A percentile compares a stretch with the other conserved stretches of the same genome.
Evolutionary conservation across 2,113 vertebrate species (phyloP).

Genomic region (Onychorhynchus coronatus): DNA sequence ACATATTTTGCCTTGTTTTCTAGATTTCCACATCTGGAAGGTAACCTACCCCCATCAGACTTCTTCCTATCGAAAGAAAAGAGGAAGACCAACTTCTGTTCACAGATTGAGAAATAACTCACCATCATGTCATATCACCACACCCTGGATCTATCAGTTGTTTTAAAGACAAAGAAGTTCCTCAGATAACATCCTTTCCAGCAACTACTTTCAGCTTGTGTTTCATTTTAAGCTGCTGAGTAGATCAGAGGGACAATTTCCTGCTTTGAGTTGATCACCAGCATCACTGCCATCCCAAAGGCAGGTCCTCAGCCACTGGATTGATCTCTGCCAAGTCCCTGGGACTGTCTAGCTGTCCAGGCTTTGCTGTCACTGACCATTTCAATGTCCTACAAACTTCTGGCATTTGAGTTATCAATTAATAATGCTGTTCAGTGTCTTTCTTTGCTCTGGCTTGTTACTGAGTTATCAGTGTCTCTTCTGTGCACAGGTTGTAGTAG

Average conservation of each 20-base stretch:
- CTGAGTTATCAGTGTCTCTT: not conserved
- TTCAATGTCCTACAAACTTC: not conserved
- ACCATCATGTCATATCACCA: not conserved
- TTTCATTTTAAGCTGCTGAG: not conserved
- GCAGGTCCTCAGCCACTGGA: not conserved
- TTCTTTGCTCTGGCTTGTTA: constrained; percentile 5
- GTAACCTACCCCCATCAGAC: not conserved
- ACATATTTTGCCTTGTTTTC: constrained; percentile 6
- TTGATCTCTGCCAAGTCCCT: not conserved
- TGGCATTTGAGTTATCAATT: not conserved
- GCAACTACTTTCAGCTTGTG: not conserved
- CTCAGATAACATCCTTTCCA: not conserved
- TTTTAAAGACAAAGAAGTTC: constrained; percentile 41
- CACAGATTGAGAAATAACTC: not conserved
- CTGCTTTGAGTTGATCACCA: not conserved
- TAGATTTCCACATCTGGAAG: not conserved
- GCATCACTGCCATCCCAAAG: not conserved
- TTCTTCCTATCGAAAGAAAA: not conserved
- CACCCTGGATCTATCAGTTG: not conserved
- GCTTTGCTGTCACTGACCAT: not conserved
- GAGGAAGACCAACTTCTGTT: not conserved
- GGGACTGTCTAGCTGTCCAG: not conserved
- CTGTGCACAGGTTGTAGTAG: not conserved
- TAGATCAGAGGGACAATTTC: not conserved
- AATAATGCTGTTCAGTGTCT: not conserved